A percentile compares a stretch with the other conserved stretches of the same genome.
Conservation (phyloP, 2,113 vertebrate genomes). For the Cryptoleucopteryx plumbea region DNA sequence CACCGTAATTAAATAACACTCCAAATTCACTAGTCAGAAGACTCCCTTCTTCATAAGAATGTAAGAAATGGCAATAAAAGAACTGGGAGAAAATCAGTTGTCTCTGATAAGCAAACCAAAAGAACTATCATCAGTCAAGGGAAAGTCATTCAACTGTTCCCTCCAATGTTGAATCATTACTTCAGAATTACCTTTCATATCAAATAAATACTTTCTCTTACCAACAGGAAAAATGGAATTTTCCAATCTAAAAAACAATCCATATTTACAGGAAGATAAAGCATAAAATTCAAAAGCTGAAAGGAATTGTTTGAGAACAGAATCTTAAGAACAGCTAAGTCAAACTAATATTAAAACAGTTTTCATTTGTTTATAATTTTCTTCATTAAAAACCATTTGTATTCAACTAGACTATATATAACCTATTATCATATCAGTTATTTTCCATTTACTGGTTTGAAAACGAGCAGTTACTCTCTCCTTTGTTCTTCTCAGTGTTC, state of each 20-base stretch:
- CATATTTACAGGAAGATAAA: background rate
- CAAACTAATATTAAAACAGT: background rate
- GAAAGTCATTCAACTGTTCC: background rate
- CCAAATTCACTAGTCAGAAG: background rate
- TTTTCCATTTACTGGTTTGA: background rate
- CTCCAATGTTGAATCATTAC: background rate
- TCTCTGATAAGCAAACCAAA: background rate
- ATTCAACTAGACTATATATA: background rate
- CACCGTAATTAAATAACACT: background rate
- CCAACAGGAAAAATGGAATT: background rate
- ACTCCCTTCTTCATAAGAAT: background rate
- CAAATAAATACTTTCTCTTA: background rate
- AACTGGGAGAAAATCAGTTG: background rate
- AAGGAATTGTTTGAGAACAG: background rate
- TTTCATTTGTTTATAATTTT: background rate
- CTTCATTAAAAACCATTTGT: background rate
- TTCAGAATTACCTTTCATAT: background rate
- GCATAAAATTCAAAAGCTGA: background rate
- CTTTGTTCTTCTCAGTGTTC: background rate
- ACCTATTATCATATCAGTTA: background rate
- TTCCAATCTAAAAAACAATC: background rate
- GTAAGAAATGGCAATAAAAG: background rate
- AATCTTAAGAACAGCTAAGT: background rate
- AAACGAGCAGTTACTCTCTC: background rate
- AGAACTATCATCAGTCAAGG: background rate